A percentile compares a stretch with the other conserved stretches of the same genome.
These are phyloP conservation scores for western clawed frog (Xenopus tropicalis) DNA, from an alignment of 2,113 vertebrate genomes.

Conservation along the genomic window UCB_Xtro_10.0 CM004451.2:51349001-51349500, in stretches of 20 bases:
- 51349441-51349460: background rate
- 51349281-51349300: constrained; percentile 72
- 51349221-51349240: constrained; percentile 68
- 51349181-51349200: constrained; percentile 93
- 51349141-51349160: constrained; percentile 70
- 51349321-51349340: constrained; percentile 43
- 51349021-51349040: constrained; percentile 38
- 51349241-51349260: constrained; percentile 77
- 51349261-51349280: constrained; percentile 77
- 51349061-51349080: constrained; percentile 45
- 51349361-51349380: constrained; percentile 27
- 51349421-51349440: background rate
- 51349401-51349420: background rate
- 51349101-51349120: constrained; percentile 67
- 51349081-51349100: constrained; percentile 50
- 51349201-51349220: constrained; percentile 78
- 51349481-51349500: too few relatives aligned
- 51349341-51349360: constrained; percentile 37
- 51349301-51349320: constrained; percentile 68
- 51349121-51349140: constrained; percentile 76
- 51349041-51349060: constrained; percentile 2
- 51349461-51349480: too few relatives aligned
- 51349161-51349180: constrained; percentile 83
- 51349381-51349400: constrained; percentile 24
- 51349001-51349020: constrained; percentile 47